Evolutionary conservation across 2,797 vertebrate species (phyloP).

Genomic region (Anisognathus igniventris): DNA sequence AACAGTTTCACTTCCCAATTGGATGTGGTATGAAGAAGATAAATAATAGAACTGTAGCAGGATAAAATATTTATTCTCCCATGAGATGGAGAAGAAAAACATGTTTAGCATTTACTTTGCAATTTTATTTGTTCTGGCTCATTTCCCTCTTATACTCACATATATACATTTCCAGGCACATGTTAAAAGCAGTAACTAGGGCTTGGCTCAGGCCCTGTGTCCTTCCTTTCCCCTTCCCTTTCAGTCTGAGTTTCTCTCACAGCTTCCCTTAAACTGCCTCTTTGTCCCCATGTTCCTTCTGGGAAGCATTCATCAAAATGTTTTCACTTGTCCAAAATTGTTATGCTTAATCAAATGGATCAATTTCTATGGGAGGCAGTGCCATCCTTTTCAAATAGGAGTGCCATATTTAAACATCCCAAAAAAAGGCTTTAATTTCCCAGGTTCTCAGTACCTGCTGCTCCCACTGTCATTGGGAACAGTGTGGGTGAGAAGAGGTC

Average conservation of each 20-base stretch:
- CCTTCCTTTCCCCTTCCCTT: slow-evolving; percentile 48
- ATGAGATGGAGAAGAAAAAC: slow-evolving; percentile 65
- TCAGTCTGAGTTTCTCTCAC: neutral
- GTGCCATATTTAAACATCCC: neutral
- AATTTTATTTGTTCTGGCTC: slow-evolving; percentile 73
- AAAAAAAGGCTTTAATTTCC: neutral
- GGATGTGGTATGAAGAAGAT: slow-evolving; percentile 66
- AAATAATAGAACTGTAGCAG: slow-evolving; percentile 69
- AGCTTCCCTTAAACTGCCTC: slow-evolving; percentile 24
- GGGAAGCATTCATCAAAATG: slow-evolving; percentile 37
- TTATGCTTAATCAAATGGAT: neutral
- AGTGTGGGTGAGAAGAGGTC: neutral
- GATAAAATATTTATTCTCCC: slow-evolving; percentile 71
- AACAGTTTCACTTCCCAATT: slow-evolving; percentile 67
- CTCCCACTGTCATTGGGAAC: neutral
- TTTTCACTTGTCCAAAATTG: neutral
- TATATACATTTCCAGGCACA: slow-evolving; percentile 63
- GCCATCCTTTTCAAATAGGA: neutral
- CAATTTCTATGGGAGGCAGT: neutral
- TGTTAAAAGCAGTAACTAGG: slow-evolving; percentile 59
- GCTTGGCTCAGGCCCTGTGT: slow-evolving; percentile 35
- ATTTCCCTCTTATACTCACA: slow-evolving; percentile 53
- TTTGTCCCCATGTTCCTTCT: neutral
- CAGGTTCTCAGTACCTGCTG: neutral
- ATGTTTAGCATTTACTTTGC: slow-evolving; percentile 68